Percentiles rank a stretch among this genome's conserved stretches.
These are phyloP conservation scores for Ostrea edulis DNA, from an alignment of 1,140 invertebrate genomes.

Conservation along the genomic window DNA sequence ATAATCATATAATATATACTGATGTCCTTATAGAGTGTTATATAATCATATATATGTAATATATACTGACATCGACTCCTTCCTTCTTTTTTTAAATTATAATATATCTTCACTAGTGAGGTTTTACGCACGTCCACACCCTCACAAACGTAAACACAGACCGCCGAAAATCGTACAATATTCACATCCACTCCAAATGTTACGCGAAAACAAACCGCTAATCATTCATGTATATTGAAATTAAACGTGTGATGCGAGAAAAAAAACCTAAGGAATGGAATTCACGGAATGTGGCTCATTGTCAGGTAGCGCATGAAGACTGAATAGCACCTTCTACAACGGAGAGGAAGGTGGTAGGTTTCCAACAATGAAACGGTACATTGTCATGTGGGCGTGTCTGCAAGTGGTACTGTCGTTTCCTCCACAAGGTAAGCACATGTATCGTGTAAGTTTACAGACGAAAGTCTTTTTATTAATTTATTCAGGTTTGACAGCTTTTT, in stretches of 20 bases:
- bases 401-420: neutral
- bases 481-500: neutral
- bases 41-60: too few species aligned
- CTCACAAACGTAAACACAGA: neutral
- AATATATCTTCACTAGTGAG: too few species aligned
- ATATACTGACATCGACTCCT: too few species aligned
- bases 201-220: neutral
- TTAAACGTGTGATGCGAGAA: neutral
- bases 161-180: too few species aligned
- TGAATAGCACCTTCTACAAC: neutral
- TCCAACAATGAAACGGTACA: neutral
- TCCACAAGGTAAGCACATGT: neutral
- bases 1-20: too few species aligned
- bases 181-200: too few species aligned
- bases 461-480: neutral
- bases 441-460: neutral
- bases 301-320: neutral
- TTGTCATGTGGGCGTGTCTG: neutral
- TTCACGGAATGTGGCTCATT: conserved; percentile 4
- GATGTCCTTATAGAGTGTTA: too few species aligned
- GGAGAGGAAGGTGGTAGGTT: neutral
- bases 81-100: too few species aligned
- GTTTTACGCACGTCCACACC: neutral
- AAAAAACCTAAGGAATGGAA: neutral
- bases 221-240: neutral